Percentiles rank a stretch among this genome's conserved stretches.
Evolutionary conservation across 2,888 invertebrate species (phyloP).

Genomic region (Microctonus aethiopoides): DNA sequence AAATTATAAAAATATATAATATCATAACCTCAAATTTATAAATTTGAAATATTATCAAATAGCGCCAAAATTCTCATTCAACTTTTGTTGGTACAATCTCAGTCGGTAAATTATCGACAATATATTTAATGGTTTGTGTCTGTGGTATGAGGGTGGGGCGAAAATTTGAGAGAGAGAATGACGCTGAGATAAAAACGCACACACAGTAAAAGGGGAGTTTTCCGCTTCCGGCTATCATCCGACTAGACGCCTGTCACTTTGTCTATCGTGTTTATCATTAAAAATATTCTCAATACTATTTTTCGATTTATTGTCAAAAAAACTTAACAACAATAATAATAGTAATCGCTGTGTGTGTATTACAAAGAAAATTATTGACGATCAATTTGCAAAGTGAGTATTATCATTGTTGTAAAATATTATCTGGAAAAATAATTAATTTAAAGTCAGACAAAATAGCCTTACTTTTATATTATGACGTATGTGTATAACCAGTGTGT

Average conservation of each 20-base stretch:
- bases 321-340: not conserved
- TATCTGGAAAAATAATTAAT: not conserved
- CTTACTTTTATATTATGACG: not conserved
- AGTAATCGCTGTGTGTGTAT: too few relatives aligned
- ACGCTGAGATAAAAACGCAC: constrained; percentile 34
- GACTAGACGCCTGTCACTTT: constrained; percentile 48
- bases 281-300: constrained; percentile 27
- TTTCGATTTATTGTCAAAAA: constrained; percentile 2
- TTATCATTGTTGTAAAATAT: not conserved
- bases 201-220: constrained; percentile 53
- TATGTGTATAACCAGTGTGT: not conserved
- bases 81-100: not conserved
- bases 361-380: constrained; percentile 13
- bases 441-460: constrained; percentile 6
- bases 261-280: constrained; percentile 41
- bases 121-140: not conserved
- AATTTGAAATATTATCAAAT: too few relatives aligned
- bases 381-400: constrained; percentile 39
- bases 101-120: constrained; percentile 20
- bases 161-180: constrained; percentile 22
- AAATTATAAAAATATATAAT: not conserved
- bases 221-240: constrained; percentile 62
- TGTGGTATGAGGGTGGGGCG: constrained; percentile 29
- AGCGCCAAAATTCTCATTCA: too few relatives aligned
- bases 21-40: not conserved